Percentiles rank a stretch among this genome's conserved stretches.
These are phyloP conservation scores for Diachasma alloeum DNA, from an alignment of 1,140 invertebrate genomes.

Conservation along the genomic window DNA sequence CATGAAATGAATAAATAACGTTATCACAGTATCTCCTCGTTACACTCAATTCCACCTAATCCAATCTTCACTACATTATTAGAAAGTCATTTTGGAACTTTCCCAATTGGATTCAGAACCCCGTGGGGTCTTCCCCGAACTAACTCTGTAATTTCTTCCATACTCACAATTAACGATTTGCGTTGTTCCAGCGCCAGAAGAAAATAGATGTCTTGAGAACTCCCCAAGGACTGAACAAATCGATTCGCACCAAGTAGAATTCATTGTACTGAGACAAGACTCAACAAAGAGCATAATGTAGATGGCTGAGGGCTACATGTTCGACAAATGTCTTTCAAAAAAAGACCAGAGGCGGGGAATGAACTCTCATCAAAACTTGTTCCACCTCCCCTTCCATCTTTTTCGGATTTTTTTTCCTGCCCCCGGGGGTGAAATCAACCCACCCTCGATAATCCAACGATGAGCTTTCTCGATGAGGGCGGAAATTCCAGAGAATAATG, in stretches of 20 bases:
- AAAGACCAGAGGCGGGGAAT: not conserved
- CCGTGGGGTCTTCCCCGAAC: constrained; percentile 1
- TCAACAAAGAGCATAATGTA: not conserved
- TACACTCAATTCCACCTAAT: not conserved
- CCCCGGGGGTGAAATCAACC: constrained; percentile 9
- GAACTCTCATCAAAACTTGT: constrained; percentile 1
- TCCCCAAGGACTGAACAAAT: not conserved
- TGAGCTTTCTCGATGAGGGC: constrained; percentile 48
- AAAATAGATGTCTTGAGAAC: constrained; percentile 12
- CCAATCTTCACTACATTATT: not conserved
- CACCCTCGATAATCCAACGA: constrained; percentile 30
- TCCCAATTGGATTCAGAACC: constrained; percentile 25
- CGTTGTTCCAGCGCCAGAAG: constrained; percentile 11
- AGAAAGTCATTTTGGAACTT: constrained; percentile 31
- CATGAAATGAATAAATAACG: not conserved
- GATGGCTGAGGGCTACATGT: not conserved
- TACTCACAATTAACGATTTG: constrained; percentile 31
- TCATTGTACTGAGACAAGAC: constrained; percentile 11
- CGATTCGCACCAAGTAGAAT: constrained; percentile 7
- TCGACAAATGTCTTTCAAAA: not conserved
- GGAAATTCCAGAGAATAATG: constrained; percentile 30
- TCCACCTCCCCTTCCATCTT: not conserved
- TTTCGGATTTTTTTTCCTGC: not conserved
- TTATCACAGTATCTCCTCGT: not conserved
- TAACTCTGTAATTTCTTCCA: not conserved